Evolutionary conservation across 2,797 vertebrate genomes (phyloP), one percentile per base, ranked within the genome.

Genomic region (Eupleurogrammus muticus): DNA sequence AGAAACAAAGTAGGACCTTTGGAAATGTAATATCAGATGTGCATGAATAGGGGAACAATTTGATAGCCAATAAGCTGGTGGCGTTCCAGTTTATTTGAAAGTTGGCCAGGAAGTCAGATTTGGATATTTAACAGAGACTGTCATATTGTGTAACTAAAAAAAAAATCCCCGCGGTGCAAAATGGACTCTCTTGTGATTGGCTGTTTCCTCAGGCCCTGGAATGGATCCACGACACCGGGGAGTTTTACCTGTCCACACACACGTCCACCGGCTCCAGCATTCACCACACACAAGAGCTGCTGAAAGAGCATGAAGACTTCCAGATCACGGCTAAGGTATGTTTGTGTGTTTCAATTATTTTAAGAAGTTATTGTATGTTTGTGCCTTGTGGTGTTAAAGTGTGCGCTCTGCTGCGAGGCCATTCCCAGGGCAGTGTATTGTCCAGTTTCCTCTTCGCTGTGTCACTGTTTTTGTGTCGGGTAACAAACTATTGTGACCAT

Each of bases 221-320:
- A 71, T 99, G 98, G 98, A 99, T 99, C 90, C 98, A 99, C 54
- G 97, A 99, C 92, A 99, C 95, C 0, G 98, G 98, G 24, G 98
- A 99, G 85, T 99, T 99, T 90, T 99, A 99, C 93, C 94, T 99
- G 84, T 98, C 97, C 83, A 99, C 98, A 0, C 98, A 99, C 82
- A 99, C 96, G 59, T 99, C 97, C 54, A 99, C 97, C 0, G 97
- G 98, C 48, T 99, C 97, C 49, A 97, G 96, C 80, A 96, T 98
- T 49, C 97, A 99, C 85, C 97, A 99, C 92, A 99, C 98, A 5
- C 98, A 99, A 85, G 97, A 99, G 90, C 69, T 99, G 42, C 92
- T 99, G 47, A 99, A 98, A 66, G 98, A 99, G 66, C 98, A 99
- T 0, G 97, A 99, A 89, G 98, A 99, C 85, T 99, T 99, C 89